phyloP scores from a whole-genome alignment of 92 coral and sea anemone genomes.

The Palythoa heliodiscus region DNA sequence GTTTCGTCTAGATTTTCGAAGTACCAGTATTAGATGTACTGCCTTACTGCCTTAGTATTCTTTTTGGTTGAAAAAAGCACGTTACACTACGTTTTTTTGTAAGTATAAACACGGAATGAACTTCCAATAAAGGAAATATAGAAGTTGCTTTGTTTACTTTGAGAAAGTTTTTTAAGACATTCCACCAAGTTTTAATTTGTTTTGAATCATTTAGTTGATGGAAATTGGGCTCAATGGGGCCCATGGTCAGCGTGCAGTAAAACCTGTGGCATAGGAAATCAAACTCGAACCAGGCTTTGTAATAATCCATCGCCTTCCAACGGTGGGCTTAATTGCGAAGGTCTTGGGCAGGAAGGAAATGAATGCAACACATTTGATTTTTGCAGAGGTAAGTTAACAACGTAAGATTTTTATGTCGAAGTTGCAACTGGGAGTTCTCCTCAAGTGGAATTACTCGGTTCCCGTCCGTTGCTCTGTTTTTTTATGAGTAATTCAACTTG shows the following conservation, averaged over 20 bases:
- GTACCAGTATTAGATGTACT: too few relatives aligned
- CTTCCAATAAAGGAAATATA: not conserved
- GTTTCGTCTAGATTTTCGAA: too few relatives aligned
- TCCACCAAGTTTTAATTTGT: not conserved
- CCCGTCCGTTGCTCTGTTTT: too few relatives aligned
- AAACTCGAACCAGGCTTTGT: not conserved
- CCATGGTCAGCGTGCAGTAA: not conserved
- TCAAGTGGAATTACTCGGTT: too few relatives aligned
- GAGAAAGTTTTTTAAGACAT: not conserved
- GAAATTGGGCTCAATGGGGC: not conserved
- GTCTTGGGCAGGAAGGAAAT: not conserved
- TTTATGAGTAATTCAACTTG: too few relatives aligned
- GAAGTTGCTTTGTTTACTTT: not conserved
- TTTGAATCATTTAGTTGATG: not conserved
- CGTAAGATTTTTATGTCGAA: not conserved
- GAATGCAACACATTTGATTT: constrained; percentile 9
- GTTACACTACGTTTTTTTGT: too few relatives aligned
- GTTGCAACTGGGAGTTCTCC: too few relatives aligned
- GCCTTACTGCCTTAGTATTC: too few relatives aligned
- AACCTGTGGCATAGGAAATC: not conserved
- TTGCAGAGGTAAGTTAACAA: constrained; percentile 1
- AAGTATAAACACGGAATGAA: too few relatives aligned
- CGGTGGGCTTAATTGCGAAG: constrained; percentile 9
- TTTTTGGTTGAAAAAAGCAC: too few relatives aligned
- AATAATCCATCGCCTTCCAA: constrained; percentile 4